These are phyloP conservation scores for Drosophila persimilis DNA, from an alignment of 1,140 invertebrate genomes.

Conservation along the genomic window DNA sequence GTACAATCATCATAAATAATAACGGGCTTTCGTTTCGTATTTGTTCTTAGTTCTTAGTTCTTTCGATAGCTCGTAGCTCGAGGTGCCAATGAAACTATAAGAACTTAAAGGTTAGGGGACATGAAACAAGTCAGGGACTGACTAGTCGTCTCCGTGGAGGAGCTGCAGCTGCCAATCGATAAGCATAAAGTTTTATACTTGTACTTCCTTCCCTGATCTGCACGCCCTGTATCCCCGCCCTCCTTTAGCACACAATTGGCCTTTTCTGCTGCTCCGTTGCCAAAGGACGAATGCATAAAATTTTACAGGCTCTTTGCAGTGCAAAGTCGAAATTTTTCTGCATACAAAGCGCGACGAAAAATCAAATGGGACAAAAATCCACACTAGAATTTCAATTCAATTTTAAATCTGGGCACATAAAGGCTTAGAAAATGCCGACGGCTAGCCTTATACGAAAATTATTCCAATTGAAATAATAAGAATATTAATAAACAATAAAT, in stretches of 20 bases:
- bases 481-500: no score
- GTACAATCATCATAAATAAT: slow-evolving; percentile 78
- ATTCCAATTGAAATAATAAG: no score
- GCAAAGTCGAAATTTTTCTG: slow-evolving; percentile 63
- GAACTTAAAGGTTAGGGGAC: slow-evolving; percentile 47
- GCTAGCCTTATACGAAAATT: no score
- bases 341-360: slow-evolving; percentile 68
- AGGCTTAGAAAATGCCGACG: no score
- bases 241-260: slow-evolving; percentile 39
- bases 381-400: no score
- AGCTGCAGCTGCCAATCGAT: slow-evolving; percentile 63
- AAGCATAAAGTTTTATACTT: slow-evolving; percentile 70
- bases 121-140: neutral
- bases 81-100: slow-evolving; percentile 32
- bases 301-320: slow-evolving; percentile 66
- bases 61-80: slow-evolving; percentile 2
- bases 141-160: slow-evolving; percentile 15
- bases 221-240: no score
- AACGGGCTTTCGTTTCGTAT: slow-evolving; percentile 35
- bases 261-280: slow-evolving; percentile 1
- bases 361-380: slow-evolving; percentile 56
- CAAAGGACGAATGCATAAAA: slow-evolving; percentile 61
- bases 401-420: no score
- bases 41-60: slow-evolving; percentile 9
- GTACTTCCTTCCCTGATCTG: slow-evolving; percentile 12